Evolutionary conservation across 2,797 vertebrate species (phyloP), one percentile per base, ranked within the genome.

Genomic region (Paguma larvata): DNA sequence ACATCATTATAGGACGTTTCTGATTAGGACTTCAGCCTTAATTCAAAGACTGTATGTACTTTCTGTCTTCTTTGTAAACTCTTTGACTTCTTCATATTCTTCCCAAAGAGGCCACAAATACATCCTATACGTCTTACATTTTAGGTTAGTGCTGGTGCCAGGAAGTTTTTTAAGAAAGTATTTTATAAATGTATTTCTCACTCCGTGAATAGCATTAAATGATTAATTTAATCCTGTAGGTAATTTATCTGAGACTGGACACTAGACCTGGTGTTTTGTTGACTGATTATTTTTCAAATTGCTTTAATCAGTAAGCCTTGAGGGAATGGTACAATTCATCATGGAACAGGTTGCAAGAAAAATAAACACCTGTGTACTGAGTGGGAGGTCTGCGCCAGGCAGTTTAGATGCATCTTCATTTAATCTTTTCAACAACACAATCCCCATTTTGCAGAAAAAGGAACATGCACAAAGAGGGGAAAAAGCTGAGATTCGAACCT

Each of bases 141-240:
- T 89, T 80, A n/a, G 75, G 30, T 78, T 78, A 19, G 14, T 89
- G 6, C 23, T 62, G 25, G 34, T 96, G 48, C 32, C 53, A 96
- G 44, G 16, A 79, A 70, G 6, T 85, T 87, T 93, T 89, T 5
- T 4, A 16, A 67, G 90, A 48, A 90, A 51, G 11, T 51, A 34
- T 89, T 95, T 96, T 89, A 41, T 87, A 93, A 91, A n/a, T 75
- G 38, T 9, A 44, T 92, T 95, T 97, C 32, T 95, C 23, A 77
- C 6, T 13, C 70, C 21, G 32, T 91, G 34, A 93, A 67, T 82
- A 78, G 14, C 34, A 94, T 92, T 85, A 85, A 86, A 82, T 88
- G 53, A 67, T 73, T 94, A 78, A 10, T 68, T 83, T 95, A 79
- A 91, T 77, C 25, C 44, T 62, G 38, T 87, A 87, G 30, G 38